phyloP scores from a whole-genome alignment of 92 coral and sea anemone species.

The Metridium senile region DNA sequence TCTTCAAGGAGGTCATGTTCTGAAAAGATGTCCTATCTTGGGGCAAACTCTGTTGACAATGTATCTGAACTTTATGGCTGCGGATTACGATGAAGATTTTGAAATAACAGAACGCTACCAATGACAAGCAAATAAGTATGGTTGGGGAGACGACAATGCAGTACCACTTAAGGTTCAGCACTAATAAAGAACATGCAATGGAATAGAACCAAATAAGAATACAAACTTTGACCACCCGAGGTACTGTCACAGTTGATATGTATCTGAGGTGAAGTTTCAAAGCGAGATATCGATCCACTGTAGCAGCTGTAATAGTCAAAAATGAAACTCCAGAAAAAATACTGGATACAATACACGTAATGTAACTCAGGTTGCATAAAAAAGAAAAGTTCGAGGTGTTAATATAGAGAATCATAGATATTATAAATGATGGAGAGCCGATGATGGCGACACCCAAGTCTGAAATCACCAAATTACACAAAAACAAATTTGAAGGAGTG shows the following conservation, averaged over 20 bases:
- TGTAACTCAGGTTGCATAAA: background rate
- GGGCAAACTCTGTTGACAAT: background rate
- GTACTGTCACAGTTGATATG: background rate
- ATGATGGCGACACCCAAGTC: background rate
- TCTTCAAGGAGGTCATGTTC: background rate
- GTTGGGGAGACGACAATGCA: background rate
- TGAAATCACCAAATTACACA: background rate
- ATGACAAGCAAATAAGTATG: background rate
- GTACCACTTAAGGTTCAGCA: background rate
- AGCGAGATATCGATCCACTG: slow-evolving; percentile 20
- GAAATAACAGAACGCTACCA: background rate
- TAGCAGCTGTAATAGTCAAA: slow-evolving; percentile 4
- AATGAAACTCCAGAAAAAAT: background rate
- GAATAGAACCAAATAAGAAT: background rate
- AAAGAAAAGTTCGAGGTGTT: background rate
- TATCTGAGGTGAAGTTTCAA: slow-evolving; percentile 9
- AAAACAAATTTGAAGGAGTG: background rate
- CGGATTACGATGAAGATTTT: background rate
- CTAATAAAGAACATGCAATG: background rate
- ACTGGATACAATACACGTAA: background rate
- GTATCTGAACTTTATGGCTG: background rate
- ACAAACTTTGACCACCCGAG: background rate
- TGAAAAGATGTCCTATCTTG: background rate
- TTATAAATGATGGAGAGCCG: background rate
- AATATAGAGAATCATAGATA: background rate